These are phyloP conservation scores for Coranthus polyacanthus DNA, from an alignment of 2,797 vertebrate genomes.

Conservation along the genomic window DNA sequence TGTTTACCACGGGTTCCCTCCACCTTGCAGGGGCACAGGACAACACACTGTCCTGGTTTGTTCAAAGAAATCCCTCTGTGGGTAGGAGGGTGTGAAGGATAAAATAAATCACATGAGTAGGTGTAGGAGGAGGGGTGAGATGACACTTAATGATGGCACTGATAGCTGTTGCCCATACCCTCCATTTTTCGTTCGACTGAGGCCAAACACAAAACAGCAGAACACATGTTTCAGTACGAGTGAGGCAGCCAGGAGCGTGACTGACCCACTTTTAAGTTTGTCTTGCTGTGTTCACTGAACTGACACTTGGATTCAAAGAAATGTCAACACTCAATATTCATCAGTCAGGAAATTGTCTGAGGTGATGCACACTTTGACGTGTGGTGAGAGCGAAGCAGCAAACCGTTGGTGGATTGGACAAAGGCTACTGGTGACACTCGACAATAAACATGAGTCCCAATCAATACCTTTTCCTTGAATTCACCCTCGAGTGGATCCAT, in stretches of 20 bases:
- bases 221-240: conserved; percentile 18
- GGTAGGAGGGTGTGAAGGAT: conserved; percentile 2
- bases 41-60: conserved; percentile 7
- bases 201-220: conserved; percentile 22
- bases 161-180: conserved; percentile 9
- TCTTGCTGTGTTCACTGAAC: conserved; percentile 45
- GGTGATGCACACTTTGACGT: conserved; percentile 15
- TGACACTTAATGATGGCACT: conserved; percentile 2
- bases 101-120: conserved; percentile 1
- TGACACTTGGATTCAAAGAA: conserved; percentile 48
- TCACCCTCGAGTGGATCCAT: conserved; percentile 20
- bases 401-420: neutral
- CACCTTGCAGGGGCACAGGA: neutral
- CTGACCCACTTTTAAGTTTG: conserved; percentile 69
- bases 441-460: conserved; percentile 23
- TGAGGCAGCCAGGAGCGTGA: conserved; percentile 19
- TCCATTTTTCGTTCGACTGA: conserved; percentile 30
- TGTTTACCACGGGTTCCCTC: conserved; percentile 14
- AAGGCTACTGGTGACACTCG: neutral
- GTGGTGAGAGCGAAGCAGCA: neutral
- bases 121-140: neutral
- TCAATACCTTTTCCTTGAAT: conserved; percentile 23
- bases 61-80: conserved; percentile 20
- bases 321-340: conserved; percentile 58
- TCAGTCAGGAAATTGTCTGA: conserved; percentile 29